These are phyloP conservation scores for Chesias legatella DNA, from an alignment of 2,888 invertebrate species.

Conservation along the genomic window DNA sequence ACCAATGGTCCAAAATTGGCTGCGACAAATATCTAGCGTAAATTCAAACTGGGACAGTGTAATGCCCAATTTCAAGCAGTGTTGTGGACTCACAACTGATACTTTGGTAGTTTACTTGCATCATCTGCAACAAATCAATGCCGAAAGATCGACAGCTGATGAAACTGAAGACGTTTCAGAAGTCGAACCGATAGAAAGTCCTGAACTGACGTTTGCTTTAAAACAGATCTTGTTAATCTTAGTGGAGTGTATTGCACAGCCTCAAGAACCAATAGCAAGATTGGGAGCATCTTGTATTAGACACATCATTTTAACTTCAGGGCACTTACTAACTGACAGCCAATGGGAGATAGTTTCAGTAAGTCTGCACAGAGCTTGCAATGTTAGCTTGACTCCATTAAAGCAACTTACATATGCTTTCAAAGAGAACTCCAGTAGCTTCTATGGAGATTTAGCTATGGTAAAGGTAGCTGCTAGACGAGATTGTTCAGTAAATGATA, in stretches of 20 bases:
- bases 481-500: slow-evolving; percentile 91
- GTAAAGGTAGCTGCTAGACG: slow-evolving; percentile 96
- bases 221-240: slow-evolving; percentile 92
- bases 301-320: slow-evolving; percentile 91
- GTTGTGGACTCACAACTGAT: slow-evolving; percentile 95
- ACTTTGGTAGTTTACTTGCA: slow-evolving; percentile 92
- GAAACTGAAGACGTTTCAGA: slow-evolving; percentile 58
- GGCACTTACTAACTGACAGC: slow-evolving; percentile 87
- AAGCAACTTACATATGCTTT: slow-evolving; percentile 94
- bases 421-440: slow-evolving; percentile 94
- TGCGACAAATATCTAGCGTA: slow-evolving; percentile 87
- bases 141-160: slow-evolving; percentile 58
- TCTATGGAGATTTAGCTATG: slow-evolving; percentile 94
- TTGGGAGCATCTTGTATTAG: slow-evolving; percentile 95
- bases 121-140: slow-evolving; percentile 83
- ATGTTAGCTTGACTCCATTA: slow-evolving; percentile 92
- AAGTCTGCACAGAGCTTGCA: slow-evolving; percentile 90
- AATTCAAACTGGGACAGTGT: slow-evolving; percentile 87
- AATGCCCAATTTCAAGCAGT: slow-evolving; percentile 96
- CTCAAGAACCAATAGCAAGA: slow-evolving; percentile 93
- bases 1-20: slow-evolving; percentile 96
- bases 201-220: slow-evolving; percentile 86
- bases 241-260: slow-evolving; percentile 94
- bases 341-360: slow-evolving; percentile 94
- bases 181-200: slow-evolving; percentile 78